Base-by-base conservation (phyloP, 2,888 invertebrate genomes). In the Tyria jacobaeae region DNA sequence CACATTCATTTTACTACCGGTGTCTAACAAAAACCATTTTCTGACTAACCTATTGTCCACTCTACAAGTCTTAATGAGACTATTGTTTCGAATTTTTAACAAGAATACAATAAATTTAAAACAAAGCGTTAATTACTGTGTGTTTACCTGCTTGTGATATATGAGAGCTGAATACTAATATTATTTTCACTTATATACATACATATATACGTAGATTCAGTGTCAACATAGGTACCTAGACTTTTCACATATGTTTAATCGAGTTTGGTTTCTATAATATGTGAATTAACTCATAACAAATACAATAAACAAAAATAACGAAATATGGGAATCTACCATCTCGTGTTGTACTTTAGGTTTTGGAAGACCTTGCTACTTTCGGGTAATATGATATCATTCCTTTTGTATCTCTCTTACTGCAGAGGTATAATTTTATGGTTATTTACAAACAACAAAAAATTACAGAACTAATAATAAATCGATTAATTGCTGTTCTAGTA, bases 21-120 rank as follows among this genome's bases (percentile, higher is more conserved):
- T 41, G 21, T 17, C 41, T 17, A 3, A 10, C 55, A 64, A 60
- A 68, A 75, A 75, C 71, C 62, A 68, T 73, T 75, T 68, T 66
- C 10, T 51, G 27, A 51, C 31, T 34, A 34, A 21, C 14, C 50
- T 51, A 34, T 51, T 51, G 50, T 51, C 34, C 17, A 31, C 17
- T 34, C 17, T 17, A 14, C 17, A 34, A 17, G 50, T 34, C 12
- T 51, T 34, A 51, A 34, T 51, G 31, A 34, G 31, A 1, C 14
- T 14, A 51, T 51, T 51, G 50, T 34, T 17, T 17, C 14, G n/a
- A 17, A 21, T 4, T 34, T 17, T 50, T 14, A 51, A 51, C 34
- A 34, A 14, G 21, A 51, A 27, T 51, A 50, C n/a, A 54, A 27
- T 17, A 41, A 41, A 39, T 15, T 39, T 31, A 41, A 41, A 14